Base-by-base conservation (phyloP, 1,140 invertebrate species). In the Sinella curviseta region DNA sequence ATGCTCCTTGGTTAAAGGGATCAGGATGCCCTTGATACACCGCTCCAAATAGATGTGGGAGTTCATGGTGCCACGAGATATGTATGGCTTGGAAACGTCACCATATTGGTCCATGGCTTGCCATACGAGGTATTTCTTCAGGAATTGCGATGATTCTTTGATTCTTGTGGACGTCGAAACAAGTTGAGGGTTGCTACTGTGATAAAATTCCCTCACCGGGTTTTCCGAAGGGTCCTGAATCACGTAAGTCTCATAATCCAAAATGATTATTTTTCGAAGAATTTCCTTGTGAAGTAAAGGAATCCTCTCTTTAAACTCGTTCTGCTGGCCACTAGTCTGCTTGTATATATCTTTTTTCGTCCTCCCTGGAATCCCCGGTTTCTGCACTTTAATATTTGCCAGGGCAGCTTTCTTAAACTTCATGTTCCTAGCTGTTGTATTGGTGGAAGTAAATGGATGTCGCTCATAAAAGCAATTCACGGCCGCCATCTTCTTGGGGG, bases 21-120 rank as follows among this genome's bases (percentile, higher is more conserved):
- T 65, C 24, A 80, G 76, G 20, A 67, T 39, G 0, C 12, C 30
- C 26, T 75, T 75, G 16, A 75, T 8, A 28, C 78, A 79, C 34
- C 57, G 39, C 39, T 77, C 30, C 30, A 77, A 55, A 30, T 80
- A 77, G 0, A 60, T 34, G 14, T 80, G 2, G 8, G 60, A 35
- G 35, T 28, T 77, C 24, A n/a, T n/a, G n/a, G n/a, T n/a, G n/a
- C n/a, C n/a, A n/a, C n/a, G n/a, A n/a, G n/a, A n/a, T n/a, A n/a
- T n/a, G n/a, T n/a, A n/a, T n/a, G n/a, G n/a, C n/a, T n/a, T n/a
- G n/a, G n/a, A n/a, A n/a, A n/a, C n/a, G 73, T 77, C n/a, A n/a
- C n/a, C n/a, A n/a, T n/a, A 35, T 77, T 73, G 35, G 55, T 80
- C 78, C 12, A 77, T 74, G 17, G 78, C 78, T 77, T 74, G 74